These are phyloP conservation scores for Rapana venosa DNA, from an alignment of 2,888 invertebrate genomes.

Conservation along the genomic window DNA sequence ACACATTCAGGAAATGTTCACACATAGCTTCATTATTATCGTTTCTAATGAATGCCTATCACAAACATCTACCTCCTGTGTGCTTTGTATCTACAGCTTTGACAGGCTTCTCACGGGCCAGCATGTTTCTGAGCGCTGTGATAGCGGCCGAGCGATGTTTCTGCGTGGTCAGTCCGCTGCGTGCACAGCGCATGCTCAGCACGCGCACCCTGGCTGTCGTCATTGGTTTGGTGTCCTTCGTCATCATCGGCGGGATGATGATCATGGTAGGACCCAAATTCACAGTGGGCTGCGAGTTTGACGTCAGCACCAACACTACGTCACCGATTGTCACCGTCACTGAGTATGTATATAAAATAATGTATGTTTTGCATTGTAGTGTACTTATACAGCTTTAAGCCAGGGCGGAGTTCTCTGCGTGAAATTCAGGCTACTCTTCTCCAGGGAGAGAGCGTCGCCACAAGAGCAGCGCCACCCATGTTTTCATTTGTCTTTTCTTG, in stretches of 20 bases:
- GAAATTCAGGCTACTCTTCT: too few species aligned
- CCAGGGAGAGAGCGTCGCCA: too few species aligned
- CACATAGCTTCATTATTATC: too few species aligned
- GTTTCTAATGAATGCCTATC: too few species aligned
- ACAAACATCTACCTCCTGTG: too few species aligned
- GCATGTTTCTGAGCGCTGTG: conserved; percentile 19
- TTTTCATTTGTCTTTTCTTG: too few species aligned
- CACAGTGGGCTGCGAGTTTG: conserved; percentile 5
- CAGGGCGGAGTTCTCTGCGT: too few species aligned
- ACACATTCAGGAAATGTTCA: too few species aligned
- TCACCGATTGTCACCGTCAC: neutral
- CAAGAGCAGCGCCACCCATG: too few species aligned
- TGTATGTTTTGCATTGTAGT: too few species aligned
- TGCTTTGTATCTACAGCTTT: neutral
- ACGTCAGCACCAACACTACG: neutral
- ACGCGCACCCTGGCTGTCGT: conserved; percentile 4
- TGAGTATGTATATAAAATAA: neutral
- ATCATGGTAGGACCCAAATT: conserved; percentile 29
- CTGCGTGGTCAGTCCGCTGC: conserved; percentile 35
- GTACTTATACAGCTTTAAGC: too few species aligned
- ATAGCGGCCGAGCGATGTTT: conserved; percentile 25
- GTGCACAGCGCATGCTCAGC: conserved; percentile 6
- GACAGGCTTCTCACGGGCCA: neutral
- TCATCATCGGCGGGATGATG: conserved; percentile 24
- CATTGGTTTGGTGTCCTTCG: neutral